Conservation (phyloP, 2,113 vertebrate species). For the Polypterus senegalus region DNA sequence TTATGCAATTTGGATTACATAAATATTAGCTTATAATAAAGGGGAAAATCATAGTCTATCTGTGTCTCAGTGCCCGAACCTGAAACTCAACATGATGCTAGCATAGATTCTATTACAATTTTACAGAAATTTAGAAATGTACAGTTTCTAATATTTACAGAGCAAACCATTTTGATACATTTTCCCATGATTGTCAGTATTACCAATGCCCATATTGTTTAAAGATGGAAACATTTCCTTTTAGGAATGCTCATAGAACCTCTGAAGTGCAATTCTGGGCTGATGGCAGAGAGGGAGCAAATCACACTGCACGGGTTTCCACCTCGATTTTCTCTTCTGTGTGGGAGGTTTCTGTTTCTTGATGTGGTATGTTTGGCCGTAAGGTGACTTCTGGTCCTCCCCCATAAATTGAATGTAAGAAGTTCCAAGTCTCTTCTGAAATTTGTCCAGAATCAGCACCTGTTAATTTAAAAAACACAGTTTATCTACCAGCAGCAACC, state of each 20-base stretch:
- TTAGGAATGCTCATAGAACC: constrained; percentile 46
- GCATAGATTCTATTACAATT: background rate
- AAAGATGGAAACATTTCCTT: constrained; percentile 29
- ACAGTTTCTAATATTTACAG: no score
- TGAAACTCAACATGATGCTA: background rate
- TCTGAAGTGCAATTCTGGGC: constrained; percentile 46
- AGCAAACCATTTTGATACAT: background rate
- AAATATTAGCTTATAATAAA: no score
- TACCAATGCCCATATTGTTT: constrained; percentile 31
- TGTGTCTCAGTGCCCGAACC: constrained; percentile 27
- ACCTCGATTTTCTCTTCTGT: constrained; percentile 91
- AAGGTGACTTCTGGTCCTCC: constrained; percentile 86
- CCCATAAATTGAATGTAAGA: constrained; percentile 83
- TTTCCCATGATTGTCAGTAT: constrained; percentile 4
- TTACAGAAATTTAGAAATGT: background rate
- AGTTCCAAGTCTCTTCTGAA: constrained; percentile 96
- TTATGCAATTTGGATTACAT: no score
- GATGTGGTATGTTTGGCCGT: constrained; percentile 67
- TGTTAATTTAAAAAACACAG: constrained; percentile 21
- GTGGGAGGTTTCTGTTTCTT: constrained; percentile 59
- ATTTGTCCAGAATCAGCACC: constrained; percentile 97
- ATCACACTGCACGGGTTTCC: constrained; percentile 80
- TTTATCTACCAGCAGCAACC: no score
- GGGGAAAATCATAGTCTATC: no score
- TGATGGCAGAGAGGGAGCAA: constrained; percentile 16